A percentile compares a stretch with the other conserved stretches of the same genome.
phyloP scores from a whole-genome alignment of 2,797 vertebrate species.

The Eptatretus atami region DNA sequence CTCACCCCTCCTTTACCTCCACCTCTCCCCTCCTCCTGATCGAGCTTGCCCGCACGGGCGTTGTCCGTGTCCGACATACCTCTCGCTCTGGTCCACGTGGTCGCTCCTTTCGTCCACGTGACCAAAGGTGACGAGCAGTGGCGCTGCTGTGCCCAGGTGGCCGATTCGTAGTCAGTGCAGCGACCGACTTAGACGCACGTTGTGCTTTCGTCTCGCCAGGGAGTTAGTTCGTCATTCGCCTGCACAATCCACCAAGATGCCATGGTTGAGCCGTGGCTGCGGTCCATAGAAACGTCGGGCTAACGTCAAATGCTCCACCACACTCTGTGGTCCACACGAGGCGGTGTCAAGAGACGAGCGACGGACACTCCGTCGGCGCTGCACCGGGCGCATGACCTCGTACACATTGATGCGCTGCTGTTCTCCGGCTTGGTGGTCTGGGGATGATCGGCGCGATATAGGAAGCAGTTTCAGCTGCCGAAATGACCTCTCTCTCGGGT shows the following conservation, averaged over 20 bases:
- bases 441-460: conserved; percentile 47
- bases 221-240: conserved; percentile 22
- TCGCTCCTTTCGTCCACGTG: conserved; percentile 55
- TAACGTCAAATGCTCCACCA: conserved; percentile 93
- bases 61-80: conserved; percentile 40
- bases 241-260: conserved; percentile 59
- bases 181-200: conserved; percentile 73
- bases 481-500: conserved; percentile 65
- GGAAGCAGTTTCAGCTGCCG: conserved; percentile 61
- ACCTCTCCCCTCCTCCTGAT: too few species aligned
- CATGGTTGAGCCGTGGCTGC: conserved; percentile 52
- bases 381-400: conserved; percentile 56
- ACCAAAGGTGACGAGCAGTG: conserved; percentile 78
- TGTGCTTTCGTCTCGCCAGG: conserved; percentile 36
- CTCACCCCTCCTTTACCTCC: conserved; percentile 9
- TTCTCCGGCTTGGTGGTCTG: conserved; percentile 19
- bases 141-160: conserved; percentile 57
- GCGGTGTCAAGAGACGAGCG: conserved; percentile 75
- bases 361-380: conserved; percentile 29
- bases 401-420: conserved; percentile 86
- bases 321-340: conserved; percentile 49
- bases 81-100: background rate
- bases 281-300: conserved; percentile 79
- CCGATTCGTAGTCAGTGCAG: conserved; percentile 23
- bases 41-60: conserved; percentile 19